These are phyloP conservation scores for Cyprinella venusta DNA, from an alignment of 2,797 vertebrate species.

Conservation along the genomic window DNA sequence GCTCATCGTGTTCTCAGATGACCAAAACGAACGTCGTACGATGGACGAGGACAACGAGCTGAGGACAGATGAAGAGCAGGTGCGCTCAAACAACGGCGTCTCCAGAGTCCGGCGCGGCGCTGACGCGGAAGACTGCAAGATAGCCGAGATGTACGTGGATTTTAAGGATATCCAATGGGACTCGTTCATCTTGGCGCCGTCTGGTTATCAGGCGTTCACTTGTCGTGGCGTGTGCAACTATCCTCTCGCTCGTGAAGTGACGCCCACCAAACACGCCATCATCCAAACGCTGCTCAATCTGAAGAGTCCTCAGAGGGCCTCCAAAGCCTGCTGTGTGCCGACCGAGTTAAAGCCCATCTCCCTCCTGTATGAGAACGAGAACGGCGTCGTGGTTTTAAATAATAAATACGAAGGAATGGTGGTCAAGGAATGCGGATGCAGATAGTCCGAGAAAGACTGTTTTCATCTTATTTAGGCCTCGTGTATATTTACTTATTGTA, in stretches of 20 bases:
- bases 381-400: conserved; percentile 91
- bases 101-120: conserved; percentile 88
- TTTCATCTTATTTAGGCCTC: conserved; percentile 1
- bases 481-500: conserved; percentile 44
- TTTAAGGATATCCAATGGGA: conserved; percentile 98
- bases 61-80: not conserved
- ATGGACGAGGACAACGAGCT: not conserved
- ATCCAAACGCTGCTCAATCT: conserved; percentile 89
- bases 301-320: conserved; percentile 86
- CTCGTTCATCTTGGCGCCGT: conserved; percentile 90
- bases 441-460: conserved; percentile 78
- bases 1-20: conserved; percentile 92
- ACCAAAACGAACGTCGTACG: conserved; percentile 81
- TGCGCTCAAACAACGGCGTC: conserved; percentile 80
- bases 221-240: conserved; percentile 88
- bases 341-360: conserved; percentile 95
- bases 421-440: conserved; percentile 93
- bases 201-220: conserved; percentile 89
- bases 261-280: conserved; percentile 92
- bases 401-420: conserved; percentile 97
- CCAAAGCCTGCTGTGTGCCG: conserved; percentile 92
- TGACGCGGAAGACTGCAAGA: conserved; percentile 88
- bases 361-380: conserved; percentile 88
- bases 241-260: conserved; percentile 87
- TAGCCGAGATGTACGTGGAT: conserved; percentile 88